Evolutionary conservation across 2,888 invertebrate genomes (phyloP).

Genomic region (Meghimatium bilineatum): DNA sequence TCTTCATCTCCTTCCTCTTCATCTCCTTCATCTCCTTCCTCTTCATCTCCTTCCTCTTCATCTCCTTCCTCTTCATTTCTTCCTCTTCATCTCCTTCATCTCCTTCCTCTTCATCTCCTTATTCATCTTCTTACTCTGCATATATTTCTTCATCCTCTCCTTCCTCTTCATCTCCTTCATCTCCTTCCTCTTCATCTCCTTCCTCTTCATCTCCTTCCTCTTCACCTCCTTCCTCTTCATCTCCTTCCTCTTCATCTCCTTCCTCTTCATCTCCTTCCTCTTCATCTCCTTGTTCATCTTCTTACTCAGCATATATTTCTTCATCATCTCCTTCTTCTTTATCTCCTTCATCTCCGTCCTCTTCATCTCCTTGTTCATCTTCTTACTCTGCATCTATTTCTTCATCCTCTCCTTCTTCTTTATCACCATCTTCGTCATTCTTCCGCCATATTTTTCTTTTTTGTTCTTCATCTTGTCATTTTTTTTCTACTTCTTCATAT

Average conservation of each 20-base stretch:
- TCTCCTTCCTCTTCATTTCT: not conserved
- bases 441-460: not conserved
- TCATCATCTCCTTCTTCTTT: not conserved
- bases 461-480: not conserved
- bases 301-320: not conserved
- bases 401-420: not conserved
- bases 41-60: not conserved
- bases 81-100: not conserved
- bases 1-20: constrained; percentile 20
- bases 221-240: not conserved
- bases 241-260: not conserved
- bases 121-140: not conserved
- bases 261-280: not conserved
- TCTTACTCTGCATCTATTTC: not conserved
- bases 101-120: not conserved
- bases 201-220: not conserved
- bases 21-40: constrained; percentile 19
- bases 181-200: constrained; percentile 1
- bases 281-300: not conserved
- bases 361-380: constrained; percentile 21
- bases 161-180: not conserved
- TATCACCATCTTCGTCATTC: not conserved
- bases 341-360: constrained; percentile 16
- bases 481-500: not conserved
- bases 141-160: not conserved